A percentile compares a stretch with the other conserved stretches of the same genome.
These are phyloP conservation scores for Pogonomyrmex barbatus DNA, from an alignment of 1,140 invertebrate genomes.

Conservation along the genomic window DNA sequence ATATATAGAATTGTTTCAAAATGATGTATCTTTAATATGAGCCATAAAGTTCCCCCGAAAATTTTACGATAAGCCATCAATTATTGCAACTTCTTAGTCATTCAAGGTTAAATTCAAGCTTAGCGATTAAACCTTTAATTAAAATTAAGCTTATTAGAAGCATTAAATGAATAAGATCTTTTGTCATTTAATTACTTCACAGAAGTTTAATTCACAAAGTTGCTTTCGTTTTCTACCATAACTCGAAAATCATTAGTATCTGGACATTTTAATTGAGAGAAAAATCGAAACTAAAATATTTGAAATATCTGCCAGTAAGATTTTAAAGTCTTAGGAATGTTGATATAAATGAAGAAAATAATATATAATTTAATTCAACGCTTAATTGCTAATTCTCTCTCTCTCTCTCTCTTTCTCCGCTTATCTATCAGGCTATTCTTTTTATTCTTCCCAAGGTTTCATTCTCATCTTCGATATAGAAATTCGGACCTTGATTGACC, in stretches of 20 bases:
- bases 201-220: slow-evolving; percentile 27
- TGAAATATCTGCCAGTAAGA: slow-evolving; percentile 2
- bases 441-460: not conserved
- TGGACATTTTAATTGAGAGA: slow-evolving; percentile 14
- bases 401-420: not conserved
- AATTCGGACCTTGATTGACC: not conserved
- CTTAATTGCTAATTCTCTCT: not conserved
- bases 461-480: not conserved
- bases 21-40: not conserved
- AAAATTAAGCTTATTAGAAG: slow-evolving; percentile 1
- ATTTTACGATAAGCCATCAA: not conserved
- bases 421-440: not conserved
- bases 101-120: not conserved
- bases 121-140: slow-evolving; percentile 9
- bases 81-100: not conserved
- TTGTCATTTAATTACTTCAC: slow-evolving; percentile 5
- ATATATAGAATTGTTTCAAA: not conserved
- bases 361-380: slow-evolving; percentile 10
- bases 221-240: not conserved
- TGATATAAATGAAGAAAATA: slow-evolving; percentile 3
- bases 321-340: slow-evolving; percentile 2
- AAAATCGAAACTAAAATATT: not conserved
- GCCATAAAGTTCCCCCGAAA: not conserved
- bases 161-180: slow-evolving; percentile 2
- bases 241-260: not conserved